Evolutionary conservation across 2,888 invertebrate genomes (phyloP).

Genomic region (Cerastoderma edule): DNA sequence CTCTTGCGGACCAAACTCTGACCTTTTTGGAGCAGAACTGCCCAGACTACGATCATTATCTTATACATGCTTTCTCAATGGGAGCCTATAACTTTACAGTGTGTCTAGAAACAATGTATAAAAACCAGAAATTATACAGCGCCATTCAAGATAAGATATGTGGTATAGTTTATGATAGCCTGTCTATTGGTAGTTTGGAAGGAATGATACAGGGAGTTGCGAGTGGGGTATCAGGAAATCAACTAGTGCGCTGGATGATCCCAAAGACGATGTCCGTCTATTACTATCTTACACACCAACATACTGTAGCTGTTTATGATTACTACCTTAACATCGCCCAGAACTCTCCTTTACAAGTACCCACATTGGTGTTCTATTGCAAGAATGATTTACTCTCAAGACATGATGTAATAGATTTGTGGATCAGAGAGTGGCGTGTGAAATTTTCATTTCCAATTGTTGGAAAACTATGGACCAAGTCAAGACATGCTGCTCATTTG

Average conservation of each 20-base stretch:
- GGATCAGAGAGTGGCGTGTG: conserved; percentile 60
- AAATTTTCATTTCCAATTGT: conserved; percentile 49
- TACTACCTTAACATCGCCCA: conserved; percentile 60
- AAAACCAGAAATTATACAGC: conserved; percentile 41
- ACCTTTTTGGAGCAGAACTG: conserved; percentile 42
- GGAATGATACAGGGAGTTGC: conserved; percentile 70
- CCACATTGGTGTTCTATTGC: conserved; percentile 67
- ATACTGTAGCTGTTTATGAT: conserved; percentile 71
- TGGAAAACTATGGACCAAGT: conserved; percentile 61
- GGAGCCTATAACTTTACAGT: conserved; percentile 74
- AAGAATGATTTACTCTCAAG: conserved; percentile 73
- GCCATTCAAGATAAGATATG: conserved; percentile 52
- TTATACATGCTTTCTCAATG: conserved; percentile 74
- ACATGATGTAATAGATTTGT: conserved; percentile 46
- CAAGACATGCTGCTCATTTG: conserved; percentile 65
- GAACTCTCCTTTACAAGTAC: conserved; percentile 62
- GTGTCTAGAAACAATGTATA: conserved; percentile 51
- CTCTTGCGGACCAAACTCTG: conserved; percentile 59
- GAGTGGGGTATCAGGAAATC: conserved; percentile 48
- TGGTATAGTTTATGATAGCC: conserved; percentile 73
- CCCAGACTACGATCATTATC: conserved; percentile 47
- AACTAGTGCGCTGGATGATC: conserved; percentile 54
- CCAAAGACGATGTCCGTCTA: conserved; percentile 58
- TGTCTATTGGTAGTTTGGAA: conserved; percentile 71
- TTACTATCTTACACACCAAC: conserved; percentile 62